Percentiles rank a stretch among this genome's conserved stretches.
These are phyloP conservation scores for Drosophila pallidifrons DNA, from an alignment of 1,140 invertebrate species.

Conservation along the genomic window DNA sequence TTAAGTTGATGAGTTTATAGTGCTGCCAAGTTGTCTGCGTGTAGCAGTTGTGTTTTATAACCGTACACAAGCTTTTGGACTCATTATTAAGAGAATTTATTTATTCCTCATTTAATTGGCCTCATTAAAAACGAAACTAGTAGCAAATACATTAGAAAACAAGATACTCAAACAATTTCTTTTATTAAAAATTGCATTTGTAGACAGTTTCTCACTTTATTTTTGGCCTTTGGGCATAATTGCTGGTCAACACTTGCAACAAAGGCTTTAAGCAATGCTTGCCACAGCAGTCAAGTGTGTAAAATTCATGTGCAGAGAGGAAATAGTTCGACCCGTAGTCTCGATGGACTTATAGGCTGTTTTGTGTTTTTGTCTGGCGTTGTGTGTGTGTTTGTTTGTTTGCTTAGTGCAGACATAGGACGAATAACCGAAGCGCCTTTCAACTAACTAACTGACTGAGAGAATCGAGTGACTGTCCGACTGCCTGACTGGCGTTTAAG, in stretches of 20 bases:
- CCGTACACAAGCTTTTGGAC: slow-evolving; percentile 34
- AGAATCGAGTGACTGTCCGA: slow-evolving; percentile 40
- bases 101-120: slow-evolving; percentile 11
- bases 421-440: slow-evolving; percentile 37
- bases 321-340: slow-evolving; percentile 15
- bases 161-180: neutral
- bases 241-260: slow-evolving; percentile 1
- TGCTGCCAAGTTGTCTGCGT: slow-evolving; percentile 55
- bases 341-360: slow-evolving; percentile 34
- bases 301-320: slow-evolving; percentile 45
- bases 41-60: slow-evolving; percentile 62
- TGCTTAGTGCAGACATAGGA: slow-evolving; percentile 12
- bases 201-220: too few species aligned
- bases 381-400: slow-evolving; percentile 57
- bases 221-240: neutral
- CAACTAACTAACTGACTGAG: slow-evolving; percentile 57
- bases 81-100: slow-evolving; percentile 65
- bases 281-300: slow-evolving; percentile 47
- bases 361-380: slow-evolving; percentile 67
- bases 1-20: slow-evolving; percentile 79
- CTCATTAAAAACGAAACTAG: slow-evolving; percentile 1
- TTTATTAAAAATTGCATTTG: neutral
- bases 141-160: neutral
- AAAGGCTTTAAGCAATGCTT: slow-evolving; percentile 37
- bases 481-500: slow-evolving; percentile 66